Evolutionary conservation across 2,888 invertebrate species (phyloP).

Genomic region (Caenorhabditis becei): DNA sequence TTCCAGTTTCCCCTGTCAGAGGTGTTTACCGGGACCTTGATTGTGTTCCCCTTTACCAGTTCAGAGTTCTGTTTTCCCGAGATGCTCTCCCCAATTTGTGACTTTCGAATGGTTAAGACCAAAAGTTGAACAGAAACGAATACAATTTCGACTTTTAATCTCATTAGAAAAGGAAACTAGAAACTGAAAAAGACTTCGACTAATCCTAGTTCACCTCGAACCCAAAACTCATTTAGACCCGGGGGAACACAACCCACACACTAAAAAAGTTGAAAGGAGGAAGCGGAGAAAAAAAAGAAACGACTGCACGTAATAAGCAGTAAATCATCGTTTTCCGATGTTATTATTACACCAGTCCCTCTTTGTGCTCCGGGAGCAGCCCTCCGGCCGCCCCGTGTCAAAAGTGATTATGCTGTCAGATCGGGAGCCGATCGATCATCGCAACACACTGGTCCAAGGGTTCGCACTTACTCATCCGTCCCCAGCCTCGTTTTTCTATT

Average conservation of each 20-base stretch:
- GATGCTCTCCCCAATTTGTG: neutral
- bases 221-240: constrained; percentile 26
- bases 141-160: neutral
- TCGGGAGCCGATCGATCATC: constrained; percentile 47
- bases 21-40: constrained; percentile 1
- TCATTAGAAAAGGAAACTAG: constrained; percentile 1
- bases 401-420: constrained; percentile 57
- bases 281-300: constrained; percentile 11
- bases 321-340: constrained; percentile 53
- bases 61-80: neutral
- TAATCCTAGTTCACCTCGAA: neutral
- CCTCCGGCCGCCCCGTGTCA: constrained; percentile 32
- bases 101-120: neutral
- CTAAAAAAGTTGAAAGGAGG: constrained; percentile 9
- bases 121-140: neutral
- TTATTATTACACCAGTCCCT: constrained; percentile 41
- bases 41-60: constrained; percentile 17
- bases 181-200: constrained; percentile 12
- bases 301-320: constrained; percentile 7
- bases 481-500: constrained; percentile 1
- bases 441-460: constrained; percentile 8
- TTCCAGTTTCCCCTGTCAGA: neutral
- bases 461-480: constrained; percentile 15
- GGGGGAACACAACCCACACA: neutral
- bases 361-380: constrained; percentile 12